These are phyloP conservation scores for Tenthredo mesomela DNA, from an alignment of 2,888 invertebrate genomes.

Conservation along the genomic window DNA sequence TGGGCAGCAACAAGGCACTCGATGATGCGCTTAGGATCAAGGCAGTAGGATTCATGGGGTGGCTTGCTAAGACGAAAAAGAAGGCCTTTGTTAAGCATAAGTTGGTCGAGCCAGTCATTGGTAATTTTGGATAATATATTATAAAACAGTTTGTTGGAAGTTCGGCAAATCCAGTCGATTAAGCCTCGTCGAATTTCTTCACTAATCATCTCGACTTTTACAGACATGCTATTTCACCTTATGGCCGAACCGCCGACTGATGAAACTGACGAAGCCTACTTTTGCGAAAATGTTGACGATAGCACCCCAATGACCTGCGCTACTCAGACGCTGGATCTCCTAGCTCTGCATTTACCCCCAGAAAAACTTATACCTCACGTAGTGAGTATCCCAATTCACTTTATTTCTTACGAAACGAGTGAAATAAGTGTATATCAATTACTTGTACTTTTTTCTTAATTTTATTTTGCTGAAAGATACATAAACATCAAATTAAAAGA, in stretches of 20 bases:
- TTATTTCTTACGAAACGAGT: neutral
- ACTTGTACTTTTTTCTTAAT: neutral
- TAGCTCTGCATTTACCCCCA: slow-evolving; percentile 88
- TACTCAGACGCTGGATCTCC: slow-evolving; percentile 86
- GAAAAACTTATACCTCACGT: slow-evolving; percentile 87
- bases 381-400: slow-evolving; percentile 75
- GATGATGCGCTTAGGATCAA: slow-evolving; percentile 84
- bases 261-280: slow-evolving; percentile 84
- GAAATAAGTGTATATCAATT: neutral
- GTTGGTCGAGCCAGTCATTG: slow-evolving; percentile 82
- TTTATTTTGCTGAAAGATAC: neutral
- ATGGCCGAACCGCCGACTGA: slow-evolving; percentile 84
- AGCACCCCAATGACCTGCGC: slow-evolving; percentile 85
- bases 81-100: slow-evolving; percentile 87
- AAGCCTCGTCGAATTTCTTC: neutral
- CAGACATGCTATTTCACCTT: slow-evolving; percentile 83
- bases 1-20: slow-evolving; percentile 81
- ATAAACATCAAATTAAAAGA: neutral
- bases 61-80: slow-evolving; percentile 85
- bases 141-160: no score
- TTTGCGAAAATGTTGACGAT: slow-evolving; percentile 82
- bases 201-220: slow-evolving; percentile 10
- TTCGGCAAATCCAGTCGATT: neutral
- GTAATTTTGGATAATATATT: slow-evolving; percentile 59
- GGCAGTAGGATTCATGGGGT: slow-evolving; percentile 84